Percentiles rank a stretch among this genome's conserved stretches.
Evolutionary conservation across 2,888 invertebrate genomes (phyloP).

Genomic region (Xestia sexstrigata): DNA sequence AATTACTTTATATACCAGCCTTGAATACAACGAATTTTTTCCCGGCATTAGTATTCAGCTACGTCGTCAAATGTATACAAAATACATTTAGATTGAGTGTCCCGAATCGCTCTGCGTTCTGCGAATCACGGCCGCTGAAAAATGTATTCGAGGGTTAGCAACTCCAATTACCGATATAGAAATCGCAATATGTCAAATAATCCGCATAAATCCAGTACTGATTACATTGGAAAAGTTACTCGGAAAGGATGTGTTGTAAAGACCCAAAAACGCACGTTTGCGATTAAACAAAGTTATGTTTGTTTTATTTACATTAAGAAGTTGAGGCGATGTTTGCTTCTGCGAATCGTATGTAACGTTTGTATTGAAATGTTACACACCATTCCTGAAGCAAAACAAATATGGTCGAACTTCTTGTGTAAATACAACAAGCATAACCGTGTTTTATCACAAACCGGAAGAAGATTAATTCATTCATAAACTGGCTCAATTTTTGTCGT

Average conservation of each 20-base stretch:
- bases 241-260: conserved; percentile 24
- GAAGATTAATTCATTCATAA: conserved; percentile 23
- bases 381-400: conserved; percentile 58
- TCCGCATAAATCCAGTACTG: conserved; percentile 27
- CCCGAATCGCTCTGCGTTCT: conserved; percentile 39
- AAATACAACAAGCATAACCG: conserved; percentile 39
- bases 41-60: conserved; percentile 61
- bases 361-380: conserved; percentile 60
- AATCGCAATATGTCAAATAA: conserved; percentile 44
- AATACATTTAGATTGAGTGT: conserved; percentile 62
- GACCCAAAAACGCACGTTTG: conserved; percentile 63
- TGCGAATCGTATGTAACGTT: conserved; percentile 61
- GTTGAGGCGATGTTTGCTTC: conserved; percentile 57
- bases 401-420: conserved; percentile 54
- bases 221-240: conserved; percentile 40
- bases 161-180: conserved; percentile 39
- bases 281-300: conserved; percentile 61
- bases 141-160: conserved; percentile 32
- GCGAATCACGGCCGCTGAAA: conserved; percentile 46
- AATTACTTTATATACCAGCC: conserved; percentile 55
- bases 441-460: conserved; percentile 26
- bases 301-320: conserved; percentile 61
- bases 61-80: conserved; percentile 51
- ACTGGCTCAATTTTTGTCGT: background rate
- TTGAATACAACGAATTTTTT: conserved; percentile 49